Conservation (phyloP, 1,140 invertebrate species). For the Ips typographus region DNA sequence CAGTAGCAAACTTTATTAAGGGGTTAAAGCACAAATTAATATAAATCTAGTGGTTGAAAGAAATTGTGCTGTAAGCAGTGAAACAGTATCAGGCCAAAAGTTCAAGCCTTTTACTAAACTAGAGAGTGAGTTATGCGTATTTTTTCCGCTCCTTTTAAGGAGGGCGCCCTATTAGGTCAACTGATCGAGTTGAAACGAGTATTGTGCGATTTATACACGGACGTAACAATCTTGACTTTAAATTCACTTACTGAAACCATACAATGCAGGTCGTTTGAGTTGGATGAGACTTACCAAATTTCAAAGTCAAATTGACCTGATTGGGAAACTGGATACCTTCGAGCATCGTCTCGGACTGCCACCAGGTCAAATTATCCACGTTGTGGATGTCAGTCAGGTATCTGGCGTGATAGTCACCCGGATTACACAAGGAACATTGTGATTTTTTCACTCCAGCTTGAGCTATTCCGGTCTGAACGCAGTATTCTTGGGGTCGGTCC, state of each 20-base stretch:
- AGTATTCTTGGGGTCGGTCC: constrained; percentile 75
- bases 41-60: no score
- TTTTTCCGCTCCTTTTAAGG: constrained; percentile 2
- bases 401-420: constrained; percentile 69
- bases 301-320: constrained; percentile 89
- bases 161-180: neutral
- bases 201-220: constrained; percentile 24
- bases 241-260: neutral
- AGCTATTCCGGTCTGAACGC: constrained; percentile 78
- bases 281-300: constrained; percentile 67
- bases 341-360: constrained; percentile 97
- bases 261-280: neutral
- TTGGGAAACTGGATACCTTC: constrained; percentile 92
- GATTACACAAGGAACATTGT: constrained; percentile 63
- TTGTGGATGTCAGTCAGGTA: constrained; percentile 90
- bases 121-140: neutral
- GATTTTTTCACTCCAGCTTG: constrained; percentile 55
- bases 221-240: neutral
- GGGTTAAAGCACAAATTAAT: no score
- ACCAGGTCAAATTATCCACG: constrained; percentile 91
- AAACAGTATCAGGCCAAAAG: no score
- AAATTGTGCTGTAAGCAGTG: no score
- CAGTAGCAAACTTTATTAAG: no score
- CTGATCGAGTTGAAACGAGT: constrained; percentile 6
- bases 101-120: no score